Evolutionary conservation across 2,888 invertebrate genomes (phyloP), one percentile per base, ranked within the genome.

Genomic region (Trachelus troglodyta): DNA sequence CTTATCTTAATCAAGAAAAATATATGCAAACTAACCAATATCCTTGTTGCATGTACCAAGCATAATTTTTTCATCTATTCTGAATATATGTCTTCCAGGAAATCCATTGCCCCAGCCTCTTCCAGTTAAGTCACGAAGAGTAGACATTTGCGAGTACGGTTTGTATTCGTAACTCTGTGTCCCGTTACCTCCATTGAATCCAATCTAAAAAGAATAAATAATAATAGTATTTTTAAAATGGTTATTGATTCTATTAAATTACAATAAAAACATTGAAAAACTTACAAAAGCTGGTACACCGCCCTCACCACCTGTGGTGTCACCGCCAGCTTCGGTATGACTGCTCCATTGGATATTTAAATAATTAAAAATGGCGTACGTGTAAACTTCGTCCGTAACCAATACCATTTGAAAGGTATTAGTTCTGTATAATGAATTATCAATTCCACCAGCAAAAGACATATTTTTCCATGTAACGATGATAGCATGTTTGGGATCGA

Each of bases 381-480:
- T 98, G 88, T 96, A 96, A 4, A 97, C 97, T 92, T 98, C 98
- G 90, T 98, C 98, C 0, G 98, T 98, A 0, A 97, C 97, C 76
- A 99, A 91, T 4, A 98, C 95, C 94, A 97, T 93, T 95, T 99
- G 99, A 93, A 98, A 99, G 0, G 98, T 98, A 90, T 99, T 99
- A 1, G 98, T 97, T 96, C 97, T 94, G 88, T 93, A 95, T n/a
- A 96, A 92, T 0, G 96, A 94, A 90, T 95, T 95, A 82, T 95
- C 95, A 85, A 96, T 96, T 83, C 98, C 98, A 76, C 98, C 98
- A 88, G 96, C 95, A 90, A 98, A 98, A 0, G 98, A 97, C 92
- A 98, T 96, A 92, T 99, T 98, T 91, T 97, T 97, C 99, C 99
- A 99, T 0, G 99, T 99, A 77, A 97, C 94, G 80, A 98, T 96